These are phyloP conservation scores for Apodemus sylvaticus DNA, from an alignment of 2,113 vertebrate species.

Conservation along the genomic window DNA sequence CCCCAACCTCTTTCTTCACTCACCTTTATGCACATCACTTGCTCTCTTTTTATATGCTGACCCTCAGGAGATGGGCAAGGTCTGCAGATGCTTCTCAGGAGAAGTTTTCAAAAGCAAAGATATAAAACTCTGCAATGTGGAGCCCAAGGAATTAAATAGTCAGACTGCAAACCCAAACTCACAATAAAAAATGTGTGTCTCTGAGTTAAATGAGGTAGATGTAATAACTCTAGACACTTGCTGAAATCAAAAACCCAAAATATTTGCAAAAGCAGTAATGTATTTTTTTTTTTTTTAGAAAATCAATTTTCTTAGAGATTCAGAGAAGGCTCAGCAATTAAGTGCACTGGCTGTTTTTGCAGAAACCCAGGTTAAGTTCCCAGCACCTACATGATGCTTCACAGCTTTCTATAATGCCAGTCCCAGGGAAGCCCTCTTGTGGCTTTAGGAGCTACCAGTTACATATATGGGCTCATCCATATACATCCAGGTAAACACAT, in stretches of 20 bases:
- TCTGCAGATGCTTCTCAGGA: neutral
- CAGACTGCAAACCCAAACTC: neutral
- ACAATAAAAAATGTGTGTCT: neutral
- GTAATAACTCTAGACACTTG: neutral
- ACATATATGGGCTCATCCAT: neutral
- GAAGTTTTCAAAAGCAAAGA: neutral
- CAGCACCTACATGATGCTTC: neutral
- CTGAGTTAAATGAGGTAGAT: neutral
- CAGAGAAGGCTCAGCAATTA: neutral
- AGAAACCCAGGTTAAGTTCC: neutral
- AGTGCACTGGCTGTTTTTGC: neutral
- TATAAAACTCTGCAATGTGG: neutral
- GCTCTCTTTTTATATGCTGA: rapidly evolving
- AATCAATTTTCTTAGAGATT: neutral
- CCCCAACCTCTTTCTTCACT: neutral
- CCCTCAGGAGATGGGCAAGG: rapidly evolving
- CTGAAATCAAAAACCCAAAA: neutral
- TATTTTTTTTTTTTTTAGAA: neutral
- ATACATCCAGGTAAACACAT: neutral
- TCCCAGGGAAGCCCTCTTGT: no score
- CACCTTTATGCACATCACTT: neutral
- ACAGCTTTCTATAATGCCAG: neutral
- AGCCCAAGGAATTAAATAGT: neutral
- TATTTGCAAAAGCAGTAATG: neutral
- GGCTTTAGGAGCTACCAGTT: no score